Conservation (phyloP, 2,113 vertebrate genomes). For the Empidonax traillii region DNA sequence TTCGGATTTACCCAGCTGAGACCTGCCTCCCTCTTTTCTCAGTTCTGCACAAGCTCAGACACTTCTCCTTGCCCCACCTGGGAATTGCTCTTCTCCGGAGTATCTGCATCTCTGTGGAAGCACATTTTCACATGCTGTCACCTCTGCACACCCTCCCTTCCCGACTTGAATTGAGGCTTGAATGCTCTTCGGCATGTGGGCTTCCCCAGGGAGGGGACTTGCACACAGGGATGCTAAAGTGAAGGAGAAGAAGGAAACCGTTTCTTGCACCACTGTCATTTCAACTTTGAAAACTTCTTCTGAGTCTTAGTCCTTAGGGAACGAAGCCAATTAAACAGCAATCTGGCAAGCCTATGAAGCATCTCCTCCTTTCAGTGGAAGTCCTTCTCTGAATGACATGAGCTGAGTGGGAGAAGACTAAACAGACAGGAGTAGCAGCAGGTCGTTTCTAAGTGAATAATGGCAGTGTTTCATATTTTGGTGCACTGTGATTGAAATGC, state of each 20-base stretch:
- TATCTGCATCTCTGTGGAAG: neutral
- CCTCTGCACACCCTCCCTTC: neutral
- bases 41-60: neutral
- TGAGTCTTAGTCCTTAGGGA: neutral
- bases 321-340: conserved; percentile 17
- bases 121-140: fast-evolving
- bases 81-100: neutral
- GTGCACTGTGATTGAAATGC: neutral
- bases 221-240: neutral
- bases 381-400: neutral
- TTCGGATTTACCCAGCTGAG: neutral
- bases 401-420: neutral
- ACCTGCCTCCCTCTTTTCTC: neutral
- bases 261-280: neutral
- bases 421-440: neutral
- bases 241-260: neutral
- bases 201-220: neutral
- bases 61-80: neutral
- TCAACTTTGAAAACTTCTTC: neutral
- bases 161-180: neutral
- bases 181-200: neutral
- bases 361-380: neutral
- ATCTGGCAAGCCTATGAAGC: neutral
- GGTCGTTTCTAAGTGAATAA: conserved; percentile 1
- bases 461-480: neutral